Evolutionary conservation across 2,113 vertebrate genomes (phyloP).

Genomic region (Eulacestoma nigropectus): DNA sequence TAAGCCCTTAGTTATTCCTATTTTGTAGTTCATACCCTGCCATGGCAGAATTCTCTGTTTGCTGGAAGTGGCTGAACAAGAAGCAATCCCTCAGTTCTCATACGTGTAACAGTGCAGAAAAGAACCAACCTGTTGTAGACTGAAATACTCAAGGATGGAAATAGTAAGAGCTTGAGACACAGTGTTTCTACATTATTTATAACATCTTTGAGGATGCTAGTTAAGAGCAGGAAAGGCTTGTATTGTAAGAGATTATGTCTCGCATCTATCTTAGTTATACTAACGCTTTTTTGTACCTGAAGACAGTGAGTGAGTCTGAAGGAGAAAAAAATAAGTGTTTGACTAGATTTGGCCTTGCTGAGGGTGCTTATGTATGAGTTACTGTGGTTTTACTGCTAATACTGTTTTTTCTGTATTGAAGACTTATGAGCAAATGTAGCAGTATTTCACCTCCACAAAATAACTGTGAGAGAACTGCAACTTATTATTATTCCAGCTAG

Average conservation of each 20-base stretch:
- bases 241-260: not conserved
- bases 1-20: slow-evolving; percentile 22
- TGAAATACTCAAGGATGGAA: not conserved
- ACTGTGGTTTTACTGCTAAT: not conserved
- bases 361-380: not conserved
- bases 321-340: not conserved
- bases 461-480: not conserved
- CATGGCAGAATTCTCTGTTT: not conserved
- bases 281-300: not conserved
- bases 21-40: not conserved
- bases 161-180: not conserved
- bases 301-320: not conserved
- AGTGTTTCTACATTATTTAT: not conserved
- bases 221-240: not conserved
- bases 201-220: not conserved
- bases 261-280: not conserved
- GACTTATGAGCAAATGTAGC: not conserved
- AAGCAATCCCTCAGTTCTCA: not conserved
- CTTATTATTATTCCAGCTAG: not conserved
- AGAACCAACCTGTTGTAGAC: not conserved
- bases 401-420: not conserved
- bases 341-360: not conserved
- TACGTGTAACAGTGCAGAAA: not conserved
- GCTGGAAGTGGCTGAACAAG: not conserved
- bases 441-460: not conserved